A percentile compares a stretch with the other conserved stretches of the same genome.
phyloP scores from a whole-genome alignment of 2,113 vertebrate genomes.

The Seriola quinqueradiata region DNA sequence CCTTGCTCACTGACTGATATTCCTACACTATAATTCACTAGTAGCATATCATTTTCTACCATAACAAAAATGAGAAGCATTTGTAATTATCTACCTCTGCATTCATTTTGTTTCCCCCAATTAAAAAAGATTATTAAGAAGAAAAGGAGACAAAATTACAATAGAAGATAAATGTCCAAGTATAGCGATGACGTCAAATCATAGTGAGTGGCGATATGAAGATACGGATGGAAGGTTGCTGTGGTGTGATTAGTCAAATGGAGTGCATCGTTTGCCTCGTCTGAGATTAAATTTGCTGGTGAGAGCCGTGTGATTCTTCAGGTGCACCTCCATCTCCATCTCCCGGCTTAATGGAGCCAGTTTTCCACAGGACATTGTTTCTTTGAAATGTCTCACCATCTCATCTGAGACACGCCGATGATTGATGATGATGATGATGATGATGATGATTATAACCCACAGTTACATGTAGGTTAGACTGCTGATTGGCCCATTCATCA shows the following conservation, averaged over 20 bases:
- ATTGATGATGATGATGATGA: not conserved
- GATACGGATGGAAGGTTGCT: constrained; percentile 30
- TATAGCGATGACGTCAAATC: not conserved
- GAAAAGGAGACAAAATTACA: not conserved
- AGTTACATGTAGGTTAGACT: constrained; percentile 1
- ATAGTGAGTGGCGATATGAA: constrained; percentile 5
- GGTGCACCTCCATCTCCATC: constrained; percentile 25
- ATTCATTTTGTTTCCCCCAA: no score
- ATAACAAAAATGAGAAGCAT: no score
- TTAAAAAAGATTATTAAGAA: no score
- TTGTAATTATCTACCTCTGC: no score
- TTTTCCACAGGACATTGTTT: constrained; percentile 28
- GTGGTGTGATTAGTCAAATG: constrained; percentile 47
- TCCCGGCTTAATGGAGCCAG: constrained; percentile 13
- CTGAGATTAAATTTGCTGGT: constrained; percentile 44
- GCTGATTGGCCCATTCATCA: not conserved
- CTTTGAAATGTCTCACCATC: constrained; percentile 12
- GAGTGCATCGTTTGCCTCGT: constrained; percentile 27
- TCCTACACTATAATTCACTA: no score
- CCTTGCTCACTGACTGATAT: no score
- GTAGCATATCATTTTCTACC: no score
- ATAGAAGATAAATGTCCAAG: not conserved
- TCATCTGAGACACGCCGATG: not conserved
- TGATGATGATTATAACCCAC: not conserved
- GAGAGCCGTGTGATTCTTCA: constrained; percentile 39